These are phyloP conservation scores for Endotricha flammealis DNA, from an alignment of 2,888 invertebrate genomes.

Conservation along the genomic window DNA sequence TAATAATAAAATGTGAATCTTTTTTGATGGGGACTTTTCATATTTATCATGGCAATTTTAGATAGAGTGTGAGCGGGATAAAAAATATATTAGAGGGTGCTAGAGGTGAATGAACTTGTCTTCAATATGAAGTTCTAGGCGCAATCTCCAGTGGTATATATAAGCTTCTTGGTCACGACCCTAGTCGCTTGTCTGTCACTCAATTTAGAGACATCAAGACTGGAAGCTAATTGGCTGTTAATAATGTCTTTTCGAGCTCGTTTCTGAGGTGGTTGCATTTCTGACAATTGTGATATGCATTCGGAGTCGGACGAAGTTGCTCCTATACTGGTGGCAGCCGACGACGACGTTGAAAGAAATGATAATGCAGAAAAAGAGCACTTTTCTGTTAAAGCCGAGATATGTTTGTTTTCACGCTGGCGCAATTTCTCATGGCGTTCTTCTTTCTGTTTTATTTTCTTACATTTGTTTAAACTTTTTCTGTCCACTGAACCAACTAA, in stretches of 20 bases:
- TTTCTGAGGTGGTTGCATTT: slow-evolving; percentile 1
- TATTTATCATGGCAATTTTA: too few species aligned
- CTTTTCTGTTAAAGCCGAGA: slow-evolving; percentile 1
- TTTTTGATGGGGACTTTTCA: too few species aligned
- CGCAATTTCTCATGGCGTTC: not conserved
- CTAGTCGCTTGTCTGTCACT: slow-evolving; percentile 16
- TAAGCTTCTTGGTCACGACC: too few species aligned
- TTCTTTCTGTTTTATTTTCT: slow-evolving; percentile 3
- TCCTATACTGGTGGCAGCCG: not conserved
- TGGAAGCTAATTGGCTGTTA: slow-evolving; percentile 8
- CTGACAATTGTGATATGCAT: not conserved
- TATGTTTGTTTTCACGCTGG: slow-evolving; percentile 1
- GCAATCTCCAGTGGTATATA: too few species aligned
- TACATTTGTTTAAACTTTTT: slow-evolving; percentile 2
- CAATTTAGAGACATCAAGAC: slow-evolving; percentile 13
- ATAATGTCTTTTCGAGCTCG: slow-evolving; percentile 10
- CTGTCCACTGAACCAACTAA: slow-evolving; percentile 22
- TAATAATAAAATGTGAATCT: too few species aligned
- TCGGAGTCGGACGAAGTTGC: not conserved
- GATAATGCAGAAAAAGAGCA: not conserved
- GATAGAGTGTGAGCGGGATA: too few species aligned
- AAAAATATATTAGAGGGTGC: too few species aligned
- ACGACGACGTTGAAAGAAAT: not conserved
- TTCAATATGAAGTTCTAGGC: too few species aligned
- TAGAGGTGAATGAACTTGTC: too few species aligned